Evolutionary conservation across 2,113 vertebrate species (phyloP), one percentile per base, ranked within the genome.

Genomic region (Carassius gibelio): DNA sequence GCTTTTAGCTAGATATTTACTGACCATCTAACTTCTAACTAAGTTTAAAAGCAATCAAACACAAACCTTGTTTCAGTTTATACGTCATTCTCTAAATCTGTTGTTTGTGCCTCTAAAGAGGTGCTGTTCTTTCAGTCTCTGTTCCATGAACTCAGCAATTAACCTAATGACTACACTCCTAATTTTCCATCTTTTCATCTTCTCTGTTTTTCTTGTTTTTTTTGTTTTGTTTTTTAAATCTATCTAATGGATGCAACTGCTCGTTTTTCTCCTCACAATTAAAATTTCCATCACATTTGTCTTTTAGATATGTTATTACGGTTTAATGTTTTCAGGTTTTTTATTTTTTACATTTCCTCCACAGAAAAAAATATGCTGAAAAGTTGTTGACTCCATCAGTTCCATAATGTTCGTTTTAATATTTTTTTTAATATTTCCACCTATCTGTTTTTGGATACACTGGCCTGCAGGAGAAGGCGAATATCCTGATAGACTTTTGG

Each of bases 211-310:
- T 82, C 30, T 85, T 77, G n/a, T 26, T 21, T 30, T 30, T 30
- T 30, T 30, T 30, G 1, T 30, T 30, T 30, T 30, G 1, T 30
- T 26, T 6, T 45, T 82, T 75, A 50, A 59, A 23, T 85, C 15
- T 30, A 19, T 55, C 64, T 82, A 85, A 85, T 82, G 72, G 52
- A 79, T 74, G 77, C 50, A 82, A 82, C 50, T 84, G 68, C 62
- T 52, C 26, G 14, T 57, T 62, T 62, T 84, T 59, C 75, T 64
- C 59, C 26, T 52, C 11, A 52, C 21, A 72, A 17, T 74, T 52
- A 68, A 87, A 38, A 57, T 68, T 84, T 84, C 9, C 23, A 3
- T 84, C 30, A 36, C 7, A 2, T 19, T 69, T 79, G 61, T 52
- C 21, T 52, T 68, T 69, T 77, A 23, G n/a, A 30, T 36, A 30